Base-by-base conservation (phyloP, 1,140 invertebrate genomes). In the Drosophila leontia region DNA sequence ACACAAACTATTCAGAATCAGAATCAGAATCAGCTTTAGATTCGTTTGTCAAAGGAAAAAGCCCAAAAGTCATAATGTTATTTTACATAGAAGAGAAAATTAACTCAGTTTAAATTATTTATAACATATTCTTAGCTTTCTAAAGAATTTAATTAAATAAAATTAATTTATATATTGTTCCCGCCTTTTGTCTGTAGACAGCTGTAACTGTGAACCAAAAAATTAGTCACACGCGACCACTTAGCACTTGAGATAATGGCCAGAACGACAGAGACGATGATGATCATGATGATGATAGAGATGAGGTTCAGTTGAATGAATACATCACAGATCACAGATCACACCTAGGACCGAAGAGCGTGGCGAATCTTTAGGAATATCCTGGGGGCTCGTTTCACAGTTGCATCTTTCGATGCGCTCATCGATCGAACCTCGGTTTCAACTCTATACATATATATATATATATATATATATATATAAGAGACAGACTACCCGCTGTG, bases 201-300 rank as follows among this genome's bases (percentile, higher is more conserved):
- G 84, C 84, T 88, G 84, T 58, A 59, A 59, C 58, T 35, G 5
- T n/a, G n/a, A 19, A n/a, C 55, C 63, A 69, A 44, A 64, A 80
- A 87, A 88, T 88, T 88, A 78, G 85, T 90, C 80, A 90, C 84
- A 88, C 55, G 80, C 81, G 74, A 76, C 84, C 85, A 90, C 84
- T 88, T 90, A 90, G 81, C 84, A 88, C 84, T 87, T 69, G 58
- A 87, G 50, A n/a, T 48, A 50, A 59, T 50, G 63, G 34, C 65
- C 37, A 51, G 37, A 62, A 62, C 60, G 56, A 64, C 32, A 35
- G 15, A 62, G 44, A 23, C 34, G 11, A 65, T 50, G 42, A 62
- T 39, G 71, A 56, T 7, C 23, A 26, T 26, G 45, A 26, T 26
- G 23, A 45, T 19, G 17, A 44, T 48, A 11, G 19, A 17, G 34